These are phyloP conservation scores for Drosophila picticornis DNA, from an alignment of 2,888 invertebrate species.

Conservation along the genomic window DNA sequence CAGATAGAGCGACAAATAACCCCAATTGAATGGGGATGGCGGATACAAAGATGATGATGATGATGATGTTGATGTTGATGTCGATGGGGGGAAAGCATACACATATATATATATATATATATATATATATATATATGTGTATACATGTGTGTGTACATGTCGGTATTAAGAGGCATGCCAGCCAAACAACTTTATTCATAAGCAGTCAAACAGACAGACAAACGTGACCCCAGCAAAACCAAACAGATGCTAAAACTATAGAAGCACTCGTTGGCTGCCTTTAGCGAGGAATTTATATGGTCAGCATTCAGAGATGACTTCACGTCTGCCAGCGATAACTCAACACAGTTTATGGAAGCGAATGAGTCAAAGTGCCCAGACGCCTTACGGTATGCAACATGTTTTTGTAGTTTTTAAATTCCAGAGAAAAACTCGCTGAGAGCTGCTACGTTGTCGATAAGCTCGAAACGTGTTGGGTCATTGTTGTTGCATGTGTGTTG, in stretches of 20 bases:
- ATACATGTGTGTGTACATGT: conserved; percentile 10
- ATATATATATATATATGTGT: conserved; percentile 2
- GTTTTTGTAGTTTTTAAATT: conserved; percentile 48
- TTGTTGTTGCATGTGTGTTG: conserved; percentile 29
- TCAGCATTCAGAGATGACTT: conserved; percentile 69
- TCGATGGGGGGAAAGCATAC: conserved; percentile 4
- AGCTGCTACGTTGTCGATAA: conserved; percentile 62
- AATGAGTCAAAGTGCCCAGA: conserved; percentile 3
- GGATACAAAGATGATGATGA: conserved; percentile 35
- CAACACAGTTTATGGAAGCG: conserved; percentile 67
- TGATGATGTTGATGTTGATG: conserved; percentile 39
- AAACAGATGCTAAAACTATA: conserved; percentile 51
- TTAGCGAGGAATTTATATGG: conserved; percentile 39
- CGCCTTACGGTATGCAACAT: conserved; percentile 59
- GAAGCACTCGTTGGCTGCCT: conserved; percentile 14
- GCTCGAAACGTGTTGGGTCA: conserved; percentile 63
- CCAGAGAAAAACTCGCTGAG: conserved; percentile 22
- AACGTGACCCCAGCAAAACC: conserved; percentile 63
- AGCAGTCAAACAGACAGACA: conserved; percentile 60
- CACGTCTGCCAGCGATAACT: conserved; percentile 82
- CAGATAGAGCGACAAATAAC: conserved; percentile 79
- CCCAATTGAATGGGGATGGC: conserved; percentile 75
- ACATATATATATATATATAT: not conserved
- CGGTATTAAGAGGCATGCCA: conserved; percentile 72
- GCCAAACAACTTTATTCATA: conserved; percentile 81